Evolutionary conservation across 2,888 invertebrate species (phyloP).

Genomic region (Andrena dorsata): DNA sequence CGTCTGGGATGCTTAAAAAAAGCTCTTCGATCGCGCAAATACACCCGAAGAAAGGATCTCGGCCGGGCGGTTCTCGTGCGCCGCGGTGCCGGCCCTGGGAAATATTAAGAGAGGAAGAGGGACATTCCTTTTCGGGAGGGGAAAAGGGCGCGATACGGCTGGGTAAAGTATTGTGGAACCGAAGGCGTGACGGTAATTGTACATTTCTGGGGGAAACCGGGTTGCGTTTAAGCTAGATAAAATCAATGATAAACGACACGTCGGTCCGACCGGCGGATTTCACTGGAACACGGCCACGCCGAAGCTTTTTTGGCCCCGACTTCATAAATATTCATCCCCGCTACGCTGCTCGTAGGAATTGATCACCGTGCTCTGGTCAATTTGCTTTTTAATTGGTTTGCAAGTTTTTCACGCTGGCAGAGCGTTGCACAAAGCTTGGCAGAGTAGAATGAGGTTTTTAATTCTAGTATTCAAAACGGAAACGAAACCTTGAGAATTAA

Average conservation of each 20-base stretch:
- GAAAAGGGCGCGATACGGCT: not conserved
- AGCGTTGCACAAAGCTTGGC: not conserved
- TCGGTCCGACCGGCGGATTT: slow-evolving; percentile 17
- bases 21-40: slow-evolving; percentile 19
- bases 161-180: not conserved
- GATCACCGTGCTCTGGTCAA: not conserved
- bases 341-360: not conserved
- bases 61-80: not conserved
- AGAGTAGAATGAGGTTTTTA: not conserved
- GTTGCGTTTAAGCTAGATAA: slow-evolving; percentile 39
- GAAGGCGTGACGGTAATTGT: slow-evolving; percentile 36
- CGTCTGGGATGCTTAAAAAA: slow-evolving; percentile 24
- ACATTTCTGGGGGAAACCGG: slow-evolving; percentile 24
- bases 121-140: not conserved
- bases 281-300: slow-evolving; percentile 12
- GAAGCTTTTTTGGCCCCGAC: not conserved
- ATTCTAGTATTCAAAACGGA: not conserved
- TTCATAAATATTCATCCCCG: slow-evolving; percentile 31
- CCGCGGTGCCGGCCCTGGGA: not conserved
- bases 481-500: too few species aligned
- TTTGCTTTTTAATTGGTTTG: slow-evolving; percentile 1
- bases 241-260: slow-evolving; percentile 42
- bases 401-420: not conserved
- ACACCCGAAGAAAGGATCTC: slow-evolving; percentile 14
- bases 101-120: not conserved